Percentiles rank a stretch among this genome's conserved stretches.
Conservation (phyloP, 2,113 vertebrate genomes). For the human (Homo sapiens) region DNA sequence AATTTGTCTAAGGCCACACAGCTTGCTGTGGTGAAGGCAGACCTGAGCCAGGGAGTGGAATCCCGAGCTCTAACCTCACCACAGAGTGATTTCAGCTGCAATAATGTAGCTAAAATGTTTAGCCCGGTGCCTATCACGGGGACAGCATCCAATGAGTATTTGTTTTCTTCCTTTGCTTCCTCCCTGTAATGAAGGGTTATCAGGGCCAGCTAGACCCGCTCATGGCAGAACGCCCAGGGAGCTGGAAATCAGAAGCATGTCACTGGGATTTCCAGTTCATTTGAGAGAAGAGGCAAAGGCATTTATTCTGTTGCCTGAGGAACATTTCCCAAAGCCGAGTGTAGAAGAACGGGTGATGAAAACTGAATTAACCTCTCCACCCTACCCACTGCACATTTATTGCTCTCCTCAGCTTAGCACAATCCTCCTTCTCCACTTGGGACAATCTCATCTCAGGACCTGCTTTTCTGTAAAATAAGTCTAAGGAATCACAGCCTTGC, state of each 20-base stretch:
- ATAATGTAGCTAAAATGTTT: background rate
- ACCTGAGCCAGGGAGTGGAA: background rate
- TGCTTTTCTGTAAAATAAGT: background rate
- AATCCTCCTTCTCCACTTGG: background rate
- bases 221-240: slow-evolving; percentile 41
- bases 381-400: background rate
- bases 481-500: background rate
- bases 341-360: background rate
- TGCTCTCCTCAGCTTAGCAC: background rate
- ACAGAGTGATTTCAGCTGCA: background rate
- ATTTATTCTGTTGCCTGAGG: slow-evolving; percentile 35
- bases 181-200: background rate
- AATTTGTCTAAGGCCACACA: background rate
- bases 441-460: background rate
- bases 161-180: slow-evolving; percentile 42
- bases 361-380: slow-evolving; percentile 37
- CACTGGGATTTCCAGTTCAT: slow-evolving; percentile 44
- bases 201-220: background rate
- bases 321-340: background rate
- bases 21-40: background rate
- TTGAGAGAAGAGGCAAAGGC: slow-evolving; percentile 27
- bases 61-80: background rate
- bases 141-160: background rate
- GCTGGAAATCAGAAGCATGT: slow-evolving; percentile 61
- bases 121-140: background rate